Evolutionary conservation across 1,140 invertebrate genomes (phyloP), one percentile per base, ranked within the genome.

Genomic region (Dendroctonus valens): DNA sequence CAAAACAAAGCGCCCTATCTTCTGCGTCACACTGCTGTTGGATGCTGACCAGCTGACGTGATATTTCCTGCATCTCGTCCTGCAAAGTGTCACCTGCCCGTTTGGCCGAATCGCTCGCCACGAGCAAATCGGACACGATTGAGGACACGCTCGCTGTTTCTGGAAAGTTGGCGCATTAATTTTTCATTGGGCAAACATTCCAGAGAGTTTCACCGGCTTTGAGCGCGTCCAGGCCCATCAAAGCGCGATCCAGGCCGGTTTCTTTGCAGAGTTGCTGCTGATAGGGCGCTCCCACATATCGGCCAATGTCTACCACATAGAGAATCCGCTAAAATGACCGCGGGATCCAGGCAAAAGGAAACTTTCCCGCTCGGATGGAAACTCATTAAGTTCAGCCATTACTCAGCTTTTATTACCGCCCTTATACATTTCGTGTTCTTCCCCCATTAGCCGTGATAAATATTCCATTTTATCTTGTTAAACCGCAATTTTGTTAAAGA

Each of bases 1-100:
- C 86, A 39, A 87, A 86, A 74, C 87, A 90, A 5, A 89, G 80
- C 9, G 83, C 80, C 51, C 82, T 78, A 74, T 89, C 87, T 68
- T 83, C 82, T 5, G 75, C 63, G 11, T 77, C 74, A 71, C 88
- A 89, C 65, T 83, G 81, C 71, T 83, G 83, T 60, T 83, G 80
- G 50, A 83, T 75, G 60, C 77, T 77, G 54, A 86, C 83, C 48
- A 89, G 78, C 65, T 88, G 85, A 12, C 79, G 78, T 12, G 81
- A 77, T 46, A 89, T 78, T 63, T 87, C 84, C 5, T 67, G 61
- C 9, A 81, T 70, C 15, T 74, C 70, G 26, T 73, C 73, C 49
- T 73, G 71, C 15, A 72, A 54, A 0, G 66, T 38, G 8, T 65
- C 64, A 11, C 40, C 54, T 5, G 70, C 66, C 38, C 71, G 68